Conservation (phyloP, 2,113 vertebrate genomes). For the Ia io region DNA sequence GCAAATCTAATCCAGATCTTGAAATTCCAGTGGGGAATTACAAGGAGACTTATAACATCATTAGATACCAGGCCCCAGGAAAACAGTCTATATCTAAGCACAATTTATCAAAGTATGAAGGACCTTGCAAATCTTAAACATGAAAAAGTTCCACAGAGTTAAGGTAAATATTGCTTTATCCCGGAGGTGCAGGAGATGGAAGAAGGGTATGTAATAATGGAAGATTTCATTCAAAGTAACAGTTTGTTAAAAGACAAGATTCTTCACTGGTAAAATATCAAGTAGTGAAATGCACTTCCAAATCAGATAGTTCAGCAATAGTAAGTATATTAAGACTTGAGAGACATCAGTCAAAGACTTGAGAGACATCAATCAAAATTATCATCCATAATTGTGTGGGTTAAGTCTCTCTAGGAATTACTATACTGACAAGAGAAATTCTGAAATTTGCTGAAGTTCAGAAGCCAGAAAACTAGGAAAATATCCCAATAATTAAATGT, state of each 20-base stretch:
- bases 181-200: neutral
- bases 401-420: neutral
- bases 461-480: neutral
- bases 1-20: neutral
- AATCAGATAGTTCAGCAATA: neutral
- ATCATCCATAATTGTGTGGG: neutral
- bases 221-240: neutral
- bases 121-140: neutral
- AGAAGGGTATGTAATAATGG: neutral
- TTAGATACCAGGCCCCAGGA: neutral
- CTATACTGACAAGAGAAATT: neutral
- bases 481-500: neutral
- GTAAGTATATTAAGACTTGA: neutral
- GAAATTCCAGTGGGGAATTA: neutral
- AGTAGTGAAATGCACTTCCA: neutral
- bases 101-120: neutral
- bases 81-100: neutral
- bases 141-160: neutral
- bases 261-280: neutral
- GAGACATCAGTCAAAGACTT: neutral
- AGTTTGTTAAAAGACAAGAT: neutral
- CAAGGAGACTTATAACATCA: neutral
- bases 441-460: neutral
- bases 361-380: neutral
- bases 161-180: neutral